Evolutionary conservation across 2,888 invertebrate species (phyloP).

Genomic region (Chrysodeixis includens): DNA sequence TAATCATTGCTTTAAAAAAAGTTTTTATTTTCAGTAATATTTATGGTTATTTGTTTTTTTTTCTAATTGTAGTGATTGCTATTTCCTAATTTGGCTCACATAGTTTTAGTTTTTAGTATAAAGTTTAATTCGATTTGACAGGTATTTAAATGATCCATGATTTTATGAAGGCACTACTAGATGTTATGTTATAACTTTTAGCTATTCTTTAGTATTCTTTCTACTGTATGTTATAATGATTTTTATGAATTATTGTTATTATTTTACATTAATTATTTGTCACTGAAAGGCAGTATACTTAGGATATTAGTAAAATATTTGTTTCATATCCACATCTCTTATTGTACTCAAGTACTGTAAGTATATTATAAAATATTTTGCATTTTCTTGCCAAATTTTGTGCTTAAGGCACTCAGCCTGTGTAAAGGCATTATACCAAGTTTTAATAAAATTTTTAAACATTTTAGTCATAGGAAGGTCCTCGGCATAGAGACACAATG

Average conservation of each 20-base stretch:
- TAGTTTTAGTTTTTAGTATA: background rate
- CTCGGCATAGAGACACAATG: constrained; percentile 90
- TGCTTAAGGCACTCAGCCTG: constrained; percentile 44
- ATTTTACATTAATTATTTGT: constrained; percentile 36
- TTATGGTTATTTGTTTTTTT: background rate
- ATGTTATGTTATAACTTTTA: background rate
- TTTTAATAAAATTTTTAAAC: constrained; percentile 16
- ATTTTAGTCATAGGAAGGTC: constrained; percentile 88
- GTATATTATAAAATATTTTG: constrained; percentile 16
- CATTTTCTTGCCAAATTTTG: constrained; percentile 10
- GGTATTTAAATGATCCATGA: background rate
- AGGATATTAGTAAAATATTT: constrained; percentile 22
- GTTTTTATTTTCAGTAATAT: background rate
- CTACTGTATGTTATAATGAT: background rate
- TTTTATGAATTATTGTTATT: constrained; percentile 1
- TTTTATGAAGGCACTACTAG: constrained; percentile 2
- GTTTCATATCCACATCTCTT: background rate
- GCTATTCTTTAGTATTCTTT: background rate
- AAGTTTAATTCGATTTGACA: background rate
- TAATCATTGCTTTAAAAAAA: background rate
- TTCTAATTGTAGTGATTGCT: background rate
- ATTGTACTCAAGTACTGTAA: background rate
- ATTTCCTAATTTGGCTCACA: background rate
- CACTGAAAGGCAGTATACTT: constrained; percentile 38
- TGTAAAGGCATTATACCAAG: constrained; percentile 14